Base-by-base conservation (phyloP, 2,797 vertebrate genomes). In the Aeoliscus strigatus region DNA sequence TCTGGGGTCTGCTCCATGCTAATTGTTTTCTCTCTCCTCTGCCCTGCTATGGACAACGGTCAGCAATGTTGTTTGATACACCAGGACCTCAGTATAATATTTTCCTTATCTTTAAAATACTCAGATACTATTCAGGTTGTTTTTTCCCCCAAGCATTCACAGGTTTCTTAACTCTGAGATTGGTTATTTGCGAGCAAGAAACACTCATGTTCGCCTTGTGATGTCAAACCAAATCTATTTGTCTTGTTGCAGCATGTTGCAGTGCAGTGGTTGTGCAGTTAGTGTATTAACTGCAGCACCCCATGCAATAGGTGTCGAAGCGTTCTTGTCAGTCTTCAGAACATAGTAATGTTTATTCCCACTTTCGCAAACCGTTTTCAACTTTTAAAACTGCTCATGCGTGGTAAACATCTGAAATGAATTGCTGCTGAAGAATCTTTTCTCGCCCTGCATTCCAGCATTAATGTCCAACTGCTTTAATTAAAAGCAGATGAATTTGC, bases 11-110 rank as follows among this genome's bases (percentile, higher is more conserved):
- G 39, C 54, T 60, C 54, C 61, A n/a, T n/a, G 58, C 50, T 80
- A 71, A 67, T n/a, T 83, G 77, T 86, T 86, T 84, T 78, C 58
- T 48, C 73, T 81, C 77, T 73, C 64, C 59, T 72, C 61, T 54
- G 65, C 51, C 50, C 75, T 65, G 82, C 70, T 87, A 84, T 84
- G 70, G 67, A 83, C 67, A 81, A 67, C 55, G 74, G 67, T 47
- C 51, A 40, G 63, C 21, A 27, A 52, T 59, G 60, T 51, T 38
- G 60, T 73, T 66, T 27, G 29, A 45, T 60, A 60, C 57, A 51
- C 61, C 66, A 39, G 74, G 43, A 59, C 42, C 53, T 49, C 38
- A 8, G 38, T 55, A 32, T 50, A 4, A n/a, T 43, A 40, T 30
- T 64, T 66, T 60, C 61, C 44, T 46, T 69, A 63, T 49, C 39